A percentile compares a stretch with the other conserved stretches of the same genome.
Evolutionary conservation across 1,140 invertebrate species (phyloP).

Genomic region (Mamestra configurata): DNA sequence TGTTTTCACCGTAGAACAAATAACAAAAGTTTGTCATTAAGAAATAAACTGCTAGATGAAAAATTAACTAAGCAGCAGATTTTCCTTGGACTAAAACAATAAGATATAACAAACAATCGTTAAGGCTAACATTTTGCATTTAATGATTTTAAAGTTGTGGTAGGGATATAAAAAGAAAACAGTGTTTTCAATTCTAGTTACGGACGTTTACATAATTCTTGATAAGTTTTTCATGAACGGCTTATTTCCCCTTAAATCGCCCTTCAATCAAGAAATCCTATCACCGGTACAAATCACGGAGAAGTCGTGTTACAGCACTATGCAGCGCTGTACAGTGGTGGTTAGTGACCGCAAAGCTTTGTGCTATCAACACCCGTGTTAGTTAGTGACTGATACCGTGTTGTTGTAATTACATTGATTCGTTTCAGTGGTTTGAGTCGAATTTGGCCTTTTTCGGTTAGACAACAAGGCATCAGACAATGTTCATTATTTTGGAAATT

Average conservation of each 20-base stretch:
- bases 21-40: too few relatives aligned
- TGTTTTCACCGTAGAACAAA: too few relatives aligned
- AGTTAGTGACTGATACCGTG: slow-evolving; percentile 32
- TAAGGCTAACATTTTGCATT: too few relatives aligned
- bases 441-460: background rate
- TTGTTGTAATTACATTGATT: slow-evolving; percentile 18
- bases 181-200: too few relatives aligned
- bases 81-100: too few relatives aligned
- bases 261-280: slow-evolving; percentile 11
- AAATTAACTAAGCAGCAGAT: too few relatives aligned
- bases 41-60: too few relatives aligned
- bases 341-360: slow-evolving; percentile 27
- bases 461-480: background rate
- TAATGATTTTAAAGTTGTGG: too few relatives aligned
- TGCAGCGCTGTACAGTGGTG: background rate
- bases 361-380: slow-evolving; percentile 37
- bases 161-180: too few relatives aligned
- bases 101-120: too few relatives aligned
- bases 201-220: too few relatives aligned
- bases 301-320: slow-evolving; percentile 8
- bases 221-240: background rate
- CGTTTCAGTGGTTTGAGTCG: background rate
- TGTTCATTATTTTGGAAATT: too few relatives aligned
- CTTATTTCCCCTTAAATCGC: background rate
- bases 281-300: slow-evolving; percentile 1